phyloP scores from a whole-genome alignment of 2,113 vertebrate genomes.

The Albula goreensis region DNA sequence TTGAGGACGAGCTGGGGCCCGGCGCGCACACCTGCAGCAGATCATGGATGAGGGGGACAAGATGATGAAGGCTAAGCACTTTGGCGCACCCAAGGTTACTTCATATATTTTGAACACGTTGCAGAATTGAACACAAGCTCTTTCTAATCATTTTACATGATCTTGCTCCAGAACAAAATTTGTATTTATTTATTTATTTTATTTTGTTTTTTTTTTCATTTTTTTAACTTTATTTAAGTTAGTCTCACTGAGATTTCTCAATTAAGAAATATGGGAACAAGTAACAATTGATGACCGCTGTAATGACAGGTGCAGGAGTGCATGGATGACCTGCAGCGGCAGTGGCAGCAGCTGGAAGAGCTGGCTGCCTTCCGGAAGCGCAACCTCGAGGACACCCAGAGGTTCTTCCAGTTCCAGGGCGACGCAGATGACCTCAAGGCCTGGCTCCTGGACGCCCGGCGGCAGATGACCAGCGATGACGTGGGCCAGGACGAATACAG shows the following conservation, averaged over 20 bases:
- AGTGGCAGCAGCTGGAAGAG: constrained; percentile 91
- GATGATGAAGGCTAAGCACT: constrained; percentile 76
- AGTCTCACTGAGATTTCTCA: no score
- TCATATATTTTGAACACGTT: no score
- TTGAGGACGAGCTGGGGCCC: constrained; percentile 87
- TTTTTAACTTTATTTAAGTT: no score
- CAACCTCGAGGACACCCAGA: constrained; percentile 81
- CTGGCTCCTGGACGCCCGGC: constrained; percentile 79
- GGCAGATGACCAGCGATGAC: constrained; percentile 77
- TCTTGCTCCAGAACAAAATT: no score
- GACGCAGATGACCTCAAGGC: constrained; percentile 86
- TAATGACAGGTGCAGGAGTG: constrained; percentile 59
- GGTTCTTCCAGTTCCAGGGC: constrained; percentile 92
- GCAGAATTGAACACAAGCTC: no score
- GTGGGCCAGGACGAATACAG: constrained; percentile 88
- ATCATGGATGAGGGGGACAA: constrained; percentile 73
- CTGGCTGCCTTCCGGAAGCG: constrained; percentile 83
- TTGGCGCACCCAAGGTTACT: constrained; percentile 61
- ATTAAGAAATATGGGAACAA: no score
- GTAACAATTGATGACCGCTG: no score
- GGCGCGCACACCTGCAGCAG: constrained; percentile 71
- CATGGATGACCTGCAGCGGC: constrained; percentile 66
- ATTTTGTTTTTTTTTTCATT: no score
- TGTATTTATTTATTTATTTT: no score
- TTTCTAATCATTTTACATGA: no score